phyloP scores from a whole-genome alignment of 1,140 invertebrate genomes.

The Zaprionus camerounensis region DNA sequence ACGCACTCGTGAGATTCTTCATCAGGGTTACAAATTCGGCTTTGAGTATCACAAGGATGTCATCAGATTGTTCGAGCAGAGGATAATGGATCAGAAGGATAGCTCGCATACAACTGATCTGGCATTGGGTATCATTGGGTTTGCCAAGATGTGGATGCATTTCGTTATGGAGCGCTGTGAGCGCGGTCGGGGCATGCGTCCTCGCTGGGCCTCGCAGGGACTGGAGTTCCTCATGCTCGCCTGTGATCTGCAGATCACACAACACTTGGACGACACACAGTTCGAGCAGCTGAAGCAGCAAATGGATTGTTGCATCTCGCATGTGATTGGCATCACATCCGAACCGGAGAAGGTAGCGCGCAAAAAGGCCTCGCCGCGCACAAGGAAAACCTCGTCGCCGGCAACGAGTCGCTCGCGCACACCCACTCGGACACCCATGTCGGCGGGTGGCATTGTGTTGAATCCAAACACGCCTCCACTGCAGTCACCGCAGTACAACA shows the following conservation, averaged over 20 bases:
- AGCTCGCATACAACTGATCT: slow-evolving; percentile 73
- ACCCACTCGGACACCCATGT: slow-evolving; percentile 78
- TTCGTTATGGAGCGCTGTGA: slow-evolving; percentile 94
- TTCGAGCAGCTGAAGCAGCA: slow-evolving; percentile 90
- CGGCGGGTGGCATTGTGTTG: slow-evolving; percentile 68
- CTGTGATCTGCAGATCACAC: slow-evolving; percentile 92
- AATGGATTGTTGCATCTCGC: slow-evolving; percentile 91
- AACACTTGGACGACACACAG: slow-evolving; percentile 89
- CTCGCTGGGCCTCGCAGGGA: slow-evolving; percentile 93
- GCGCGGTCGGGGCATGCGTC: slow-evolving; percentile 91
- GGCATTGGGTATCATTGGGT: slow-evolving; percentile 87
- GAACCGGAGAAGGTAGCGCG: slow-evolving; percentile 84
- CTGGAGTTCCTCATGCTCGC: slow-evolving; percentile 93
- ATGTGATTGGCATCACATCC: slow-evolving; percentile 89
- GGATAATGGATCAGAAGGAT: slow-evolving; percentile 76
- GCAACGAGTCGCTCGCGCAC: slow-evolving; percentile 76
- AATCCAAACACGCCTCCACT: slow-evolving; percentile 75
- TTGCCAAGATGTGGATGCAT: slow-evolving; percentile 94
- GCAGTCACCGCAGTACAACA: slow-evolving; percentile 80
- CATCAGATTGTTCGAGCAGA: slow-evolving; percentile 86
- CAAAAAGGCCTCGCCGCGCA: slow-evolving; percentile 84
- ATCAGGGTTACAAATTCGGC: slow-evolving; percentile 94
- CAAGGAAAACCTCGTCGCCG: slow-evolving; percentile 81
- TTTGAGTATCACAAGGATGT: slow-evolving; percentile 96
- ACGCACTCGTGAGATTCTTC: slow-evolving; percentile 91